Conservation (phyloP, 2,888 invertebrate species). For the Exocentrus adspersus region DNA sequence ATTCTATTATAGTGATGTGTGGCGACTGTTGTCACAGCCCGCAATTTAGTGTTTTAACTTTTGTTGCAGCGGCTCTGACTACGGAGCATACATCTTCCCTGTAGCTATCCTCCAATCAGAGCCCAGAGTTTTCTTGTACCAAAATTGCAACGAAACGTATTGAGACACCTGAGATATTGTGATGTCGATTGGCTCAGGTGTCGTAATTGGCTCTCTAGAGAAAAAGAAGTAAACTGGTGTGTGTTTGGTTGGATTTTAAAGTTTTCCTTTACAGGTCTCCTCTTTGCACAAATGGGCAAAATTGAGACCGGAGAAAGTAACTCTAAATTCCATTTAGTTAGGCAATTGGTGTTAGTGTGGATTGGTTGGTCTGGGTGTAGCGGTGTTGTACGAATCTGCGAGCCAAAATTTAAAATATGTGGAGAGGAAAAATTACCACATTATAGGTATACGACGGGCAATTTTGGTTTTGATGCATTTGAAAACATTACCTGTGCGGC, state of each 20-base stretch:
- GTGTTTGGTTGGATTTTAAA: constrained; percentile 55
- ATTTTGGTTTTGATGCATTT: constrained; percentile 23
- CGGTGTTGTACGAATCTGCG: constrained; percentile 45
- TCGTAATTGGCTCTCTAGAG: constrained; percentile 46
- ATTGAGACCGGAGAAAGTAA: constrained; percentile 66
- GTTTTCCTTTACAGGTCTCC: constrained; percentile 83
- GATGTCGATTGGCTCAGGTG: constrained; percentile 24
- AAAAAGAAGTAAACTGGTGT: constrained; percentile 41
- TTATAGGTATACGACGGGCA: constrained; percentile 10
- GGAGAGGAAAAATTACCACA: background rate
- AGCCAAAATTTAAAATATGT: constrained; percentile 14
- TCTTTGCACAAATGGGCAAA: constrained; percentile 81
- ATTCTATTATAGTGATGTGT: constrained; percentile 62
- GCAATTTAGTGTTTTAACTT: constrained; percentile 58
- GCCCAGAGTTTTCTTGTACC: constrained; percentile 38
- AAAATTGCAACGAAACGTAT: constrained; percentile 33
- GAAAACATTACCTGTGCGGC: background rate
- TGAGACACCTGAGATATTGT: constrained; percentile 19
- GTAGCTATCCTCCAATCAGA: constrained; percentile 50
- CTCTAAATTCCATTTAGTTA: constrained; percentile 54
- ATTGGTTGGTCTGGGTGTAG: constrained; percentile 51
- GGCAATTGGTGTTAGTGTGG: constrained; percentile 48
- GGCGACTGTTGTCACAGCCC: constrained; percentile 64
- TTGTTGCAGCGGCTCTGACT: constrained; percentile 65
- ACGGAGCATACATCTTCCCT: constrained; percentile 60